A percentile compares a stretch with the other conserved stretches of the same genome.
Evolutionary conservation across 2,113 vertebrate genomes (phyloP).

Genomic region (Lamprologus speciosus): DNA sequence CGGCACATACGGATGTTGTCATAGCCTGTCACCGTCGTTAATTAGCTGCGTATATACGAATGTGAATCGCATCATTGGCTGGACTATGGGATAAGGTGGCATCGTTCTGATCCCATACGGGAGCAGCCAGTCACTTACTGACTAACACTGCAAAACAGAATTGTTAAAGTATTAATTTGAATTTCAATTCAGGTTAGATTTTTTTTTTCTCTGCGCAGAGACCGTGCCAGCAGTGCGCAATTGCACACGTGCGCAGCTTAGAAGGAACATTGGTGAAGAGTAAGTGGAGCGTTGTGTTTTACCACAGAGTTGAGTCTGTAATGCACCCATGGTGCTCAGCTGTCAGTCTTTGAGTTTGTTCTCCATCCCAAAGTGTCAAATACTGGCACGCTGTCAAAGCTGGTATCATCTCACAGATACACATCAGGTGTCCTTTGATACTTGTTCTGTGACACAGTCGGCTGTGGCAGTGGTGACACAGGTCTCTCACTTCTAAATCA

Average conservation of each 20-base stretch:
- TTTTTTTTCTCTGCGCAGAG: neutral
- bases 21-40: fast-evolving
- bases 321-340: neutral
- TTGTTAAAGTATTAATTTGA: neutral
- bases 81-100: neutral
- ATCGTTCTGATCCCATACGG: neutral
- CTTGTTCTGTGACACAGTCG: neutral
- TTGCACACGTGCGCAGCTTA: neutral
- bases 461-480: neutral
- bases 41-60: neutral
- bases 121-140: neutral
- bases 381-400: neutral
- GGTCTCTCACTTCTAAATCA: neutral
- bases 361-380: neutral
- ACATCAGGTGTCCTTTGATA: neutral
- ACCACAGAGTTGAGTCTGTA: neutral
- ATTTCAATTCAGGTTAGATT: neutral
- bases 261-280: neutral
- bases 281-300: neutral
- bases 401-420: neutral
- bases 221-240: neutral
- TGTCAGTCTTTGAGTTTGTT: neutral
- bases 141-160: neutral
- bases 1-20: fast-evolving
- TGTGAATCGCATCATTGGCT: neutral